A percentile compares a stretch with the other conserved stretches of the same genome.
phyloP scores from a whole-genome alignment of 1,140 invertebrate species.

The Palaemon carinicauda region DNA sequence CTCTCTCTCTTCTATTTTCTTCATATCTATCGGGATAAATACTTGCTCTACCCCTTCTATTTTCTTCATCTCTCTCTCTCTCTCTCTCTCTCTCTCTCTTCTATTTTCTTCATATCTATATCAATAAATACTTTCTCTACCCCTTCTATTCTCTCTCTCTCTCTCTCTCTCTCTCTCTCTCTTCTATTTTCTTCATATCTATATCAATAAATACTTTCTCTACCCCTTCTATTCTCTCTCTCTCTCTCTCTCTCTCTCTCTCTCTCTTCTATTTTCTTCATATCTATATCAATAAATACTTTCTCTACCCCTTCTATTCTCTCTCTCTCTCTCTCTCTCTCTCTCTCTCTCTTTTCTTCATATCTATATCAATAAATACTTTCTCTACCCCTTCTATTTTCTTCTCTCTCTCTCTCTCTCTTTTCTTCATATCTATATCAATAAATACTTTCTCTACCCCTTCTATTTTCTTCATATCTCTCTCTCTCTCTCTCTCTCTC shows the following conservation, averaged over 20 bases:
- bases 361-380: too few relatives aligned
- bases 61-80: constrained; percentile 12
- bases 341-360: constrained; percentile 16
- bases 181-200: too few relatives aligned
- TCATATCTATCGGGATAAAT: too few relatives aligned
- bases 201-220: too few relatives aligned
- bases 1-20: not conserved
- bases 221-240: not conserved
- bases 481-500: constrained; percentile 1
- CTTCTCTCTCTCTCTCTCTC: constrained; percentile 24
- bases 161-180: not conserved
- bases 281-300: too few relatives aligned
- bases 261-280: constrained; percentile 2
- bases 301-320: not conserved
- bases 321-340: too few relatives aligned
- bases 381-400: not conserved
- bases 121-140: too few relatives aligned
- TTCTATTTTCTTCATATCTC: not conserved
- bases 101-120: too few relatives aligned
- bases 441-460: not conserved
- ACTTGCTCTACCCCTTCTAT: too few relatives aligned
- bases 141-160: constrained; percentile 26
- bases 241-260: constrained; percentile 2
- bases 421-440: too few relatives aligned
- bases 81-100: not conserved